Base-by-base conservation (phyloP, 2,888 invertebrate species). In the Digitonthophagus gazella region DNA sequence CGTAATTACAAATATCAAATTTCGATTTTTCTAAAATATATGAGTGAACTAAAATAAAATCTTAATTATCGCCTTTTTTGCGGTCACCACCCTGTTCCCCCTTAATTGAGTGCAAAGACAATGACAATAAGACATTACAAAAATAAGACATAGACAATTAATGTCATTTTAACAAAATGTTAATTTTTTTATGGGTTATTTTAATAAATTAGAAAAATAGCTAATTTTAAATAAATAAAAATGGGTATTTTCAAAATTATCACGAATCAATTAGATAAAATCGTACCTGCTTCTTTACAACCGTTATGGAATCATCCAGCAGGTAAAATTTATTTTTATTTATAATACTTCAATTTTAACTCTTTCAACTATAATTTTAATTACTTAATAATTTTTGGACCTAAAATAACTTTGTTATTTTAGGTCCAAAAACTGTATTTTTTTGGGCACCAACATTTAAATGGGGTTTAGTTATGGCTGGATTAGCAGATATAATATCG, bases 371-470 rank as follows among this genome's bases (percentile, higher is more conserved):
- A 14, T 58, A 1, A 15, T 18, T 19, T 63, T 3, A 14, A 3
- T 3, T 3, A 28, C 3, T 64, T 28, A 28, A 19, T 64, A 18
- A 64, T 44, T 14, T 3, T 3, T 20, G 15, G 11, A 22, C 3
- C 11, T 20, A 11, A 28, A 64, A n/a, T 15, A 22, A 4, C 22
- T 64, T 14, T 15, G 11, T 19, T 57, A 72, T 85, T 86, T 64
- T 82, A 97, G 98, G 98, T 80, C 98, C 98, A 11, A 97, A 98
- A 86, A 98, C 98, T 1, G 90, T 99, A 71, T 97, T 97, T 84
- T 98, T 99, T 85, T 99, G 98, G 98, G 97, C 98, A 55, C 99
- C 99, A 71, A 87, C 91, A 15, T 93, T 97, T 79, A 99, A 99
- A 91, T 99, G 98, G 98, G 91, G 89, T 78, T 88, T 96, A 79